phyloP scores from a whole-genome alignment of 2,888 invertebrate species.

The Archips crataeganus region DNA sequence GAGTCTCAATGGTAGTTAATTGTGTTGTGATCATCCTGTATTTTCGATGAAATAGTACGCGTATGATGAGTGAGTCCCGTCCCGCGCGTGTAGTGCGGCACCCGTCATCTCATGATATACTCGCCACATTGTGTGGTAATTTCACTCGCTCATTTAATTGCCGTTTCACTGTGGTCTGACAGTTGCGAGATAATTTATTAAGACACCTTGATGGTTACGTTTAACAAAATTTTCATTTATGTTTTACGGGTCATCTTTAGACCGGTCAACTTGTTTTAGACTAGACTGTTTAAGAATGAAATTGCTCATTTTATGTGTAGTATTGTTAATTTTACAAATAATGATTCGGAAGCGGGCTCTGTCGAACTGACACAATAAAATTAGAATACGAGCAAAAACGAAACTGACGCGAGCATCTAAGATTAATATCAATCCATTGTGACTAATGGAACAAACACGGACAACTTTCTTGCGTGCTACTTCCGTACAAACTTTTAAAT shows the following conservation, averaged over 20 bases:
- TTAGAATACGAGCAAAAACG: neutral
- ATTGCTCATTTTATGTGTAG: neutral
- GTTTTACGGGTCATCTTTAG: conserved; percentile 1
- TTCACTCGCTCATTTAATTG: conserved; percentile 78
- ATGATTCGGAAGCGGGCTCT: neutral
- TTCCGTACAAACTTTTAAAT: conserved; percentile 30
- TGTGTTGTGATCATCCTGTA: conserved; percentile 53
- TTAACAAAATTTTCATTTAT: conserved; percentile 56
- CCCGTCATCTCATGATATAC: conserved; percentile 81
- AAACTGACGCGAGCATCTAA: neutral
- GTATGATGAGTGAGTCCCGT: conserved; percentile 68
- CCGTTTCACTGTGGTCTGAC: conserved; percentile 77
- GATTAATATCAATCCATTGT: conserved; percentile 28
- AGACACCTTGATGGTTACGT: conserved; percentile 75
- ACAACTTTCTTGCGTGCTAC: conserved; percentile 7
- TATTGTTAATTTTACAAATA: neutral
- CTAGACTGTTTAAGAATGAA: neutral
- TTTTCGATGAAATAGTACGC: conserved; percentile 53
- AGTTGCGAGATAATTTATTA: conserved; percentile 79
- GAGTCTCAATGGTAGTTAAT: conserved; percentile 8
- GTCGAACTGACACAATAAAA: neutral
- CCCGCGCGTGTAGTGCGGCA: conserved; percentile 59
- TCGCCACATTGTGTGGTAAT: conserved; percentile 83
- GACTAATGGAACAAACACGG: conserved; percentile 28
- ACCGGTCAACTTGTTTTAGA: neutral